Evolutionary conservation across 2,888 invertebrate genomes (phyloP), one percentile per base, ranked within the genome.

Genomic region (Hermaeophaga mercurialis): DNA sequence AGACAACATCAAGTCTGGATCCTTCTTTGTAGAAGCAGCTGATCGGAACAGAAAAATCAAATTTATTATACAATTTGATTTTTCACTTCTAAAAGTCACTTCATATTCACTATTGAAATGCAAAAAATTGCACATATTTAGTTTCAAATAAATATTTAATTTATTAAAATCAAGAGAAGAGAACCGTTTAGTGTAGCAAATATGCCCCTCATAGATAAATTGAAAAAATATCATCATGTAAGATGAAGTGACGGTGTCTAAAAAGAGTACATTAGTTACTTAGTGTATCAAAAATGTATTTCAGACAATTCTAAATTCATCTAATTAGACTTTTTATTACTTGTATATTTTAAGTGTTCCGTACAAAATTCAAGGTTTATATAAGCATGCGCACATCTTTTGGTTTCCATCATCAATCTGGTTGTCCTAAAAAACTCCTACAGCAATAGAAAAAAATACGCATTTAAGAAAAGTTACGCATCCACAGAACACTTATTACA

Each of bases 1-100:
- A 46, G 48, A 52, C 53, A 64, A 41, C 36, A 55, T 34, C 33
- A 15, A 39, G 17, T 39, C 39, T 39, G 39, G 19, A 39, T 9
- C 39, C 39, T 39, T 15, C 12, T 18, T 39, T 39, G 19, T 9
- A 39, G 39, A 18, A 39, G 12, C 18, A 22, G 39, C 39, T 31
- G 31, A 6, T 14, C 12, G 7, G 19, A 39, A 19, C n/a, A 19
- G 12, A 39, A 39, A 18, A 39, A 9, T 39, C 19, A 39, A 12
- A 19, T 19, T 39, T 6, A 11, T 12, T 7, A 5, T 12, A n/a
- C 18, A 39, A 39, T 39, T 39, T 19, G 39, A 39, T 39, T 39
- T 39, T 39, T 19, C 39, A 39, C 39, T 39, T 22, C 5, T 11
- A 19, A 19, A 39, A 22, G 12, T 5, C 38, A 38, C 38, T 38